phyloP scores from a whole-genome alignment of 2,888 invertebrate species.

The Mesoligia furuncula region DNA sequence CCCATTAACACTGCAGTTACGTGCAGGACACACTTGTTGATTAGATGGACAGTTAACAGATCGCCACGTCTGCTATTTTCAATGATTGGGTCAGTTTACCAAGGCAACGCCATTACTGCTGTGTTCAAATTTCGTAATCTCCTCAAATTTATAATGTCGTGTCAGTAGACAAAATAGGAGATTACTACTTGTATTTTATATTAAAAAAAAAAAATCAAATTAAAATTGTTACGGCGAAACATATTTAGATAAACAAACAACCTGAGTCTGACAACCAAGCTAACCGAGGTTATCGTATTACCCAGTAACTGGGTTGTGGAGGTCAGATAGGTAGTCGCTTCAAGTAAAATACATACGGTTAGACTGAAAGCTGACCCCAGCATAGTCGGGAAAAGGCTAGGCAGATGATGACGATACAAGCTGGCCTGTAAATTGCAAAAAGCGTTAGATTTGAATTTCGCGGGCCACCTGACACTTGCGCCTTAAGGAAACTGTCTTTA shows the following conservation, averaged over 20 bases:
- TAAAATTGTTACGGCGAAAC: too few species aligned
- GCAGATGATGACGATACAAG: too few species aligned
- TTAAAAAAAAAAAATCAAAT: too few species aligned
- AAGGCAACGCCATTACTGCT: background rate
- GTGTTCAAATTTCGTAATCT: background rate
- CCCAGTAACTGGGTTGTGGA: too few species aligned
- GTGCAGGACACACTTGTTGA: conserved; percentile 4
- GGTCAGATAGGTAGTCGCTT: too few species aligned
- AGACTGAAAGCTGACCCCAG: too few species aligned
- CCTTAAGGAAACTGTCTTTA: background rate
- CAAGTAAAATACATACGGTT: too few species aligned
- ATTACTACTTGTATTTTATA: background rate
- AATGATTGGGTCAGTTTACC: background rate
- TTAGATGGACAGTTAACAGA: background rate
- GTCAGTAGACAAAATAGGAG: background rate
- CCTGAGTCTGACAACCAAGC: too few species aligned
- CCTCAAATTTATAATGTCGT: background rate
- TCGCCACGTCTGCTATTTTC: background rate
- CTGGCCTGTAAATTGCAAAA: too few species aligned
- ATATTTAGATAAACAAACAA: too few species aligned
- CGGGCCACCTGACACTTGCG: background rate
- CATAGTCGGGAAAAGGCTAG: too few species aligned
- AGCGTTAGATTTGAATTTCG: background rate
- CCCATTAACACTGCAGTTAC: conserved; percentile 25
- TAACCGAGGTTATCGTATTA: too few species aligned